A percentile compares a stretch with the other conserved stretches of the same genome.
Evolutionary conservation across 2,113 vertebrate genomes (phyloP).

Genomic region (Pleuronectes platessa): DNA sequence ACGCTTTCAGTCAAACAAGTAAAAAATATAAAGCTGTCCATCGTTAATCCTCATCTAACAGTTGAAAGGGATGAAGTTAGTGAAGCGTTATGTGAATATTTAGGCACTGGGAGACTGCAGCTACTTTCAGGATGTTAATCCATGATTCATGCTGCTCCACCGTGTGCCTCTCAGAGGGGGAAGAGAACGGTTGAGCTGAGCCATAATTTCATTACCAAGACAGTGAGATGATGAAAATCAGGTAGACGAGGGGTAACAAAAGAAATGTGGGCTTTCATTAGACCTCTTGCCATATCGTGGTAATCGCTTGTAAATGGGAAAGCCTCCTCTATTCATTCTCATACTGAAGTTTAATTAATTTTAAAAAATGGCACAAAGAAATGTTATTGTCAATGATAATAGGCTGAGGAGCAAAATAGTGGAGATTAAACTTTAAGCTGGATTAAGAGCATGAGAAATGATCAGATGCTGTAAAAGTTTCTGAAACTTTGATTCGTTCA

Average conservation of each 20-base stretch:
- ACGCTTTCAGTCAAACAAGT: neutral
- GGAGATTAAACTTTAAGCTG: neutral
- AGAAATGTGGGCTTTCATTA: constrained; percentile 32
- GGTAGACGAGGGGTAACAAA: constrained; percentile 28
- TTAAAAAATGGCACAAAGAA: neutral
- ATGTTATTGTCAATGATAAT: neutral
- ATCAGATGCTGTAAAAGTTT: neutral
- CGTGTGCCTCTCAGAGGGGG: constrained; percentile 23
- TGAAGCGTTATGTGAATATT: constrained; percentile 23
- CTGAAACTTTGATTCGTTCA: constrained; percentile 6
- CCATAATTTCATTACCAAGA: constrained; percentile 50
- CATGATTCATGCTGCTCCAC: constrained; percentile 51
- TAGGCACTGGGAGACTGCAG: constrained; percentile 6
- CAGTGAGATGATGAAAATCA: constrained; percentile 33
- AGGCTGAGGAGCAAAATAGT: neutral
- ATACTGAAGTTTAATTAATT: constrained; percentile 9
- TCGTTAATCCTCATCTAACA: neutral
- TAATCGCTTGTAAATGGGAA: constrained; percentile 17
- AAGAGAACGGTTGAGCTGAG: constrained; percentile 24
- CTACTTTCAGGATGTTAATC: constrained; percentile 55
- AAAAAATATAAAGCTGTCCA: neutral
- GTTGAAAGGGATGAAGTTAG: neutral
- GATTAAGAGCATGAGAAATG: neutral
- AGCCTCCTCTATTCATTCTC: constrained; percentile 9
- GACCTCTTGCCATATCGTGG: constrained; percentile 3